Percentiles rank a stretch among this genome's conserved stretches.
These are phyloP conservation scores for Lordiphosa mommai DNA, from an alignment of 1,140 invertebrate species.

Conservation along the genomic window DNA sequence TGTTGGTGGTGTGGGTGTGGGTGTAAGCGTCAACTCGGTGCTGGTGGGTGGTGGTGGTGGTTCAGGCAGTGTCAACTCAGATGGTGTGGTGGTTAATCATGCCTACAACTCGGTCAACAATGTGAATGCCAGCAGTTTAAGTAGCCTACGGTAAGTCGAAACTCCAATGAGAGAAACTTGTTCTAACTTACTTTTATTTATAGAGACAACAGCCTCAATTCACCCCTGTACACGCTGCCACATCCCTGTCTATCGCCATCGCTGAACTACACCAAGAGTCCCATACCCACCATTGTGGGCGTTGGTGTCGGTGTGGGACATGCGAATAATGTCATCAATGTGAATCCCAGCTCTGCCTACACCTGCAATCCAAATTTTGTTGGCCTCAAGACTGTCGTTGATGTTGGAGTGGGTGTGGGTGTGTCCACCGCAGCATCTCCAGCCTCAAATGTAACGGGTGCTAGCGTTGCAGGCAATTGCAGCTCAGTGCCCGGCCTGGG, in stretches of 20 bases:
- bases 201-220: slow-evolving; percentile 74
- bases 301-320: slow-evolving; percentile 14
- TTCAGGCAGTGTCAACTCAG: slow-evolving; percentile 22
- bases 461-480: slow-evolving; percentile 16
- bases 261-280: slow-evolving; percentile 73
- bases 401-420: slow-evolving; percentile 31
- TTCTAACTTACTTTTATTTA: neutral
- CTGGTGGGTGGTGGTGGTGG: slow-evolving; percentile 1
- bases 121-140: slow-evolving; percentile 54
- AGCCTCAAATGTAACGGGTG: slow-evolving; percentile 22
- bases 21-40: slow-evolving; percentile 23
- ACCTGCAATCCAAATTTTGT: slow-evolving; percentile 67
- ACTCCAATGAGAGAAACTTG: neutral
- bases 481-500: slow-evolving; percentile 50
- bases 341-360: slow-evolving; percentile 58
- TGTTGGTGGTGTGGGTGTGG: slow-evolving; percentile 3
- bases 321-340: slow-evolving; percentile 66
- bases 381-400: slow-evolving; percentile 47
- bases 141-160: slow-evolving; percentile 57
- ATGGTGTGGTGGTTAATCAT: slow-evolving; percentile 47
- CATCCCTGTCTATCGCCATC: slow-evolving; percentile 69
- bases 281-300: slow-evolving; percentile 68
- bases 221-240: slow-evolving; percentile 73
- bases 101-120: slow-evolving; percentile 63
- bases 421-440: slow-evolving; percentile 42